Evolutionary conservation across 2,797 vertebrate genomes (phyloP).

Genomic region (Lateolabrax maculatus): DNA sequence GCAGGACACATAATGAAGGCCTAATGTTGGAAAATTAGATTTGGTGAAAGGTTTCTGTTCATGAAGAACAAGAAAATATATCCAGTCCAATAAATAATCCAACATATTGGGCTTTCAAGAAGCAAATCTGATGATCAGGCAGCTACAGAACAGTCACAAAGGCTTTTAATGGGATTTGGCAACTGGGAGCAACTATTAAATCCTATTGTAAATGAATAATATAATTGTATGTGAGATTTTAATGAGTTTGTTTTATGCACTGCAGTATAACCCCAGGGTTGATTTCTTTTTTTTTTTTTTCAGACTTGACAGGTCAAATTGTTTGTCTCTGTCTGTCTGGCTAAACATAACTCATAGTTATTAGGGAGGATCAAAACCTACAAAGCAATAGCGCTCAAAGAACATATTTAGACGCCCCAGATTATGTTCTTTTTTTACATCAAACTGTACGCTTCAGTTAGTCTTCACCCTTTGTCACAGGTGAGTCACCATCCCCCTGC

Average conservation of each 20-base stretch:
- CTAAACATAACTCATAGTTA: neutral
- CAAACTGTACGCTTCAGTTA: fast-evolving
- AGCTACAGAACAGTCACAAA: neutral
- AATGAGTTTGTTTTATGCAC: neutral
- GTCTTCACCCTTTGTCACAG: constrained; percentile 69
- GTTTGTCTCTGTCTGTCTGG: too few species aligned
- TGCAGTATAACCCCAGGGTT: too few species aligned
- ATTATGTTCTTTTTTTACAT: neutral
- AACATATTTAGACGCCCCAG: neutral
- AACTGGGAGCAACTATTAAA: constrained; percentile 3
- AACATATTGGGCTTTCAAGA: constrained; percentile 15
- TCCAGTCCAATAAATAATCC: neutral
- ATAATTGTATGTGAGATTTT: constrained; percentile 29
- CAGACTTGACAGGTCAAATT: neutral
- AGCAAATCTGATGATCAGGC: constrained; percentile 3
- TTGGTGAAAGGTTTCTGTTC: neutral
- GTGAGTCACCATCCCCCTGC: constrained; percentile 97
- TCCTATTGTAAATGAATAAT: neutral
- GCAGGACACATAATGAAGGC: neutral
- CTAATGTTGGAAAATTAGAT: neutral
- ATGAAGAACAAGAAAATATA: neutral
- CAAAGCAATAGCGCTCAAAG: neutral
- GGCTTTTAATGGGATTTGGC: constrained; percentile 9
- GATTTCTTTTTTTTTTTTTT: too few species aligned
- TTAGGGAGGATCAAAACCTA: neutral